Evolutionary conservation across 2,797 vertebrate genomes (phyloP), one percentile per base, ranked within the genome.

Genomic region (Sebastes diploproa): DNA sequence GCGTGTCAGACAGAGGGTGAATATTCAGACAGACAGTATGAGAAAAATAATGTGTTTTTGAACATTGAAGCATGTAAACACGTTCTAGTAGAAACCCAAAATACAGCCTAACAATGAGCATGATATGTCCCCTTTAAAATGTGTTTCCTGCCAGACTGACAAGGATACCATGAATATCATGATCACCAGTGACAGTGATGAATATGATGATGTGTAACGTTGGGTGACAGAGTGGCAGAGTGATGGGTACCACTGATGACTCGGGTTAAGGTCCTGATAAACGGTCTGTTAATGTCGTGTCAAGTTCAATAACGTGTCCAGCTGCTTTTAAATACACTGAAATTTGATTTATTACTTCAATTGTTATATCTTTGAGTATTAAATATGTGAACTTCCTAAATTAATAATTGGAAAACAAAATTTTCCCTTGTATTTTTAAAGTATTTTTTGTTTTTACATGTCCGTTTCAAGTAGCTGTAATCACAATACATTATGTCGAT

Each of bases 131-230:
- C 50, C 8, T 52, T 69, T 38, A 46, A 72, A 80, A 66, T 32
- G 27, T 22, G 20, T 18, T 64, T 74, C 22, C 69, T 78, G 27
- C 7, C 22, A 61, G 27, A 62, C 50, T 65, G 32, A 59, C 32
- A 66, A 23, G 46, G 30, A 66, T 34, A 34, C 7, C 6, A 25
- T 18, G 56, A 65, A 55, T 56, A 62, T 14, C 27, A 71, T 18
- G 32, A 66, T 58, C 32, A 46, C 52, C 7, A 42, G 23, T 73
- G 77, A 73, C 75, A 87, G 63, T 64, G 78, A 83, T 80, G 75
- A 72, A 66, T 20, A 30, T 46, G 67, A 74, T 67, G 69, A 78
- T 68, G 83, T 56, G 36, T 27, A 55, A 64, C 32, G 38, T 22
- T 73, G 75, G 67, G n/a, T 77, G 85, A 83, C 74, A 75, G 74